Base-by-base conservation (phyloP, 2,888 invertebrate genomes). In the Hypolimnas misippus region DNA sequence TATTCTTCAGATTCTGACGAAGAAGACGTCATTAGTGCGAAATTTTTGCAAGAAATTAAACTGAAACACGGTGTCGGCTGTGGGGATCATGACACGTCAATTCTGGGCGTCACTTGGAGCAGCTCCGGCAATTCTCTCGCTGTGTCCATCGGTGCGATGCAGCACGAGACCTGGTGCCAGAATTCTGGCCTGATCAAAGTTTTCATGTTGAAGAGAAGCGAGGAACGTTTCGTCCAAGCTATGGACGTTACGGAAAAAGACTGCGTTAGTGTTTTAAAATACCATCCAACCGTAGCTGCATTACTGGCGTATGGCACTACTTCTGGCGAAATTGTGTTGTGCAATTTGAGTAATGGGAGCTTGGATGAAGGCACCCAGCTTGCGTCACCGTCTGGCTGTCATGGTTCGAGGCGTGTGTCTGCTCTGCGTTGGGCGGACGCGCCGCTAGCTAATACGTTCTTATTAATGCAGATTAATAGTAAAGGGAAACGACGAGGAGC, bases 1-100 rank as follows among this genome's bases (percentile, higher is more conserved):
- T 76, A 80, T 14, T 87, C 89, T 0, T 88, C 89, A 0, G 91
- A 91, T 61, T 86, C 87, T 0, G 91, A 92, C 0, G 88, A 87
- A 1, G 91, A 89, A 3, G 90, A 89, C 0, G 62, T 73, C 0
- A 10, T 86, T 0, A 54, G 69, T 0, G 86, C 87, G 0, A 87
- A 84, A 51, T 38, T 87, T 0, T 68, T 87, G 1, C 89, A 90
- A 67, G 86, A 87, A 64, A 75, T 90, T 0, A 77, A 76, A 4
- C 65, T 82, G 0, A 74, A 72, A 1, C 83, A 86, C 1, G 70
- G 70, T 0, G 52, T 76, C 4, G 87, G 86, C 0, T 78, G 80
- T 0, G 90, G 89, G 0, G 90, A 90, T n/a, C 75, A 77, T 50
- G 76, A 79, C 6, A 67, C 81, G 0, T 78, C 83, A 0, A 76